Percentiles rank a stretch among this genome's conserved stretches.
phyloP scores from a whole-genome alignment of 1,140 invertebrate species.

The Bombus cullumanus region DNA sequence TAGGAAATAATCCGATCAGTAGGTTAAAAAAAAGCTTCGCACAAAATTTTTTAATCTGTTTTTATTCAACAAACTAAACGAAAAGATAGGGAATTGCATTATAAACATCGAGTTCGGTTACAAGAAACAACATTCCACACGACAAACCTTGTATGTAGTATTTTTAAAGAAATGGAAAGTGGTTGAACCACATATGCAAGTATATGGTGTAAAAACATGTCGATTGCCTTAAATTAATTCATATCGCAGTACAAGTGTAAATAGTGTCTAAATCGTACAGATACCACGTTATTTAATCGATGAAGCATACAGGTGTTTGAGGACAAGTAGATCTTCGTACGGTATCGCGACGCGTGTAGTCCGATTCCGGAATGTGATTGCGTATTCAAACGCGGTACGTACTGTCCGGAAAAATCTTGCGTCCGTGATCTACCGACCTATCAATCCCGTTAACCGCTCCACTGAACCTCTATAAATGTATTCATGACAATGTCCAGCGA shows the following conservation, averaged over 20 bases:
- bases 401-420: slow-evolving; percentile 57
- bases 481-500: slow-evolving; percentile 35
- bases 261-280: background rate
- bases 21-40: background rate
- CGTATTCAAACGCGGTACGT: slow-evolving; percentile 55
- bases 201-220: background rate
- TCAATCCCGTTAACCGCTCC: slow-evolving; percentile 61
- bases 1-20: background rate
- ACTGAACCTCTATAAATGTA: slow-evolving; percentile 50
- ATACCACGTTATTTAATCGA: background rate
- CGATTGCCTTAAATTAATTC: background rate
- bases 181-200: background rate
- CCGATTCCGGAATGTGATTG: slow-evolving; percentile 50
- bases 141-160: background rate
- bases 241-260: background rate
- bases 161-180: slow-evolving; percentile 9
- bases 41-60: background rate
- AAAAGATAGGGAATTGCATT: background rate
- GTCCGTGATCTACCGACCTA: slow-evolving; percentile 44
- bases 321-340: slow-evolving; percentile 30
- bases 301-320: background rate
- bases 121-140: background rate
- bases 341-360: slow-evolving; percentile 33
- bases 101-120: background rate
- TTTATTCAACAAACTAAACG: background rate